Percentiles rank a stretch among this genome's conserved stretches.
phyloP scores from a whole-genome alignment of 2,888 invertebrate genomes.

The Melieria crassipennis region DNA sequence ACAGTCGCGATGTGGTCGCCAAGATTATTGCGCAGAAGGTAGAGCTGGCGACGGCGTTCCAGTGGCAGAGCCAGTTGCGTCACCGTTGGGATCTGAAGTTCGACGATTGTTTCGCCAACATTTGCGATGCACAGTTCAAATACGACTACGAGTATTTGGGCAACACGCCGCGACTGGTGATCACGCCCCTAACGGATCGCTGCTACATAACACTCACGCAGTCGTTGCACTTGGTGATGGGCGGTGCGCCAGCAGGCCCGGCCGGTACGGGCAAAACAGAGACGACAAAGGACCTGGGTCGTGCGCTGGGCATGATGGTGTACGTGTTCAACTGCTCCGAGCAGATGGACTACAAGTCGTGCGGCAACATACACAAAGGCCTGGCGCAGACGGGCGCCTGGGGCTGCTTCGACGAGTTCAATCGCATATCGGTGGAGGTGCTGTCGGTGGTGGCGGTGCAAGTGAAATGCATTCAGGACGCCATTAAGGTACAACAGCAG shows the following conservation, averaged over 20 bases:
- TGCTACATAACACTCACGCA: slow-evolving; percentile 96
- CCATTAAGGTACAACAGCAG: slow-evolving; percentile 71
- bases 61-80: slow-evolving; percentile 90
- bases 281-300: slow-evolving; percentile 94
- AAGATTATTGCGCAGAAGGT: slow-evolving; percentile 87
- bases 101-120: slow-evolving; percentile 90
- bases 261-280: slow-evolving; percentile 84
- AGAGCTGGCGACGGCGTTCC: slow-evolving; percentile 81
- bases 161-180: slow-evolving; percentile 91
- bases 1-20: slow-evolving; percentile 91
- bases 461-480: slow-evolving; percentile 86
- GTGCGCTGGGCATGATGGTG: slow-evolving; percentile 94
- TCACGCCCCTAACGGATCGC: slow-evolving; percentile 93
- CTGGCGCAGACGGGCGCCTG: slow-evolving; percentile 78
- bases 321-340: slow-evolving; percentile 98
- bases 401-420: slow-evolving; percentile 98
- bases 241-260: slow-evolving; percentile 91
- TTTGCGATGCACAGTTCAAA: slow-evolving; percentile 92
- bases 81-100: slow-evolving; percentile 84
- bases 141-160: slow-evolving; percentile 96
- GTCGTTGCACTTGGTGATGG: slow-evolving; percentile 91
- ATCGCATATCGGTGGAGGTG: slow-evolving; percentile 94
- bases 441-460: slow-evolving; percentile 95
- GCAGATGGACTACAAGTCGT: slow-evolving; percentile 96
- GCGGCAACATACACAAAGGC: slow-evolving; percentile 94